Conservation (phyloP, 2,797 vertebrate species). For the Euthynnus affinis region DNA sequence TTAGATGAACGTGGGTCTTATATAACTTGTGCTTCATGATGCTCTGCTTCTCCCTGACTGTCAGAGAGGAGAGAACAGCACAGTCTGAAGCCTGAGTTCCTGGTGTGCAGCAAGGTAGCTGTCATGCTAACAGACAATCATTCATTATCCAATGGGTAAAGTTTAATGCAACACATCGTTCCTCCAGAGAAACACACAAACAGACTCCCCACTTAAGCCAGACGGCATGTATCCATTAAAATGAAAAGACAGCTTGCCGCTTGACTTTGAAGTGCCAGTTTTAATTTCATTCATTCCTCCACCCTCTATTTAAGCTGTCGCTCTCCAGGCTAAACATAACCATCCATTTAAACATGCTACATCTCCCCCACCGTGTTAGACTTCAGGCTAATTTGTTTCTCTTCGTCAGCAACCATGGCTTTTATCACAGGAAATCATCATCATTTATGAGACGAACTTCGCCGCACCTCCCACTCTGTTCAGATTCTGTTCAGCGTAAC, state of each 20-base stretch:
- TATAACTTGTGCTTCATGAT: constrained; percentile 39
- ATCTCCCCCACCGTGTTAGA: constrained; percentile 4
- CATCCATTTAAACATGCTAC: constrained; percentile 41
- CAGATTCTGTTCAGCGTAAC: constrained; percentile 7
- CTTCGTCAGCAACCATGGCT: constrained; percentile 29
- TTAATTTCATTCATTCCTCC: constrained; percentile 52
- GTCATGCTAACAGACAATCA: constrained; percentile 25
- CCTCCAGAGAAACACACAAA: constrained; percentile 8
- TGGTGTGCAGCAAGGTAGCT: constrained; percentile 7
- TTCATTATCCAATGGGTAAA: constrained; percentile 11
- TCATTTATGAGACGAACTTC: constrained; percentile 52
- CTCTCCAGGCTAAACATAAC: constrained; percentile 33
- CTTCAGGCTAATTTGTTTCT: constrained; percentile 59
- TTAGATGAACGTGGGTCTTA: constrained; percentile 37
- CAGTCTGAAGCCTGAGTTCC: constrained; percentile 18
- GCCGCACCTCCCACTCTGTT: constrained; percentile 40
- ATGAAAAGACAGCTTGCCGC: constrained; percentile 35
- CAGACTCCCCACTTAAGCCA: constrained; percentile 20
- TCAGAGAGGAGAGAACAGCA: constrained; percentile 16
- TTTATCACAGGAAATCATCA: constrained; percentile 57
- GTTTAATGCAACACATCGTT: not conserved
- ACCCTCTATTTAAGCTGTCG: constrained; percentile 48
- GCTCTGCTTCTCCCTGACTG: constrained; percentile 7
- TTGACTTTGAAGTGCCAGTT: constrained; percentile 50
- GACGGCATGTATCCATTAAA: constrained; percentile 10